phyloP scores from a whole-genome alignment of 2,113 vertebrate genomes.

The Strigops habroptila region DNA sequence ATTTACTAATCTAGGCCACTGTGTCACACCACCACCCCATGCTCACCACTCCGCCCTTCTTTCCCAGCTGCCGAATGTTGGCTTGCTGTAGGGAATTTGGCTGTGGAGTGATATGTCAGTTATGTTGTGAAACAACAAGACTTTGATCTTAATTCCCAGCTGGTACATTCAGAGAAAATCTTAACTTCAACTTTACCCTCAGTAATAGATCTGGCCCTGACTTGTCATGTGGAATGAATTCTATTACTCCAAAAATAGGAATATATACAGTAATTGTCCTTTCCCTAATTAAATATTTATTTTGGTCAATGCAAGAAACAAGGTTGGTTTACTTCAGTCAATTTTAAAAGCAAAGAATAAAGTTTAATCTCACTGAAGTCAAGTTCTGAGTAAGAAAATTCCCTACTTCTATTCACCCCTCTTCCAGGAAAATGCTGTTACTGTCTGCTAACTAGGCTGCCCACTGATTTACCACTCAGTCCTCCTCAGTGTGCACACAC shows the following conservation, averaged over 20 bases:
- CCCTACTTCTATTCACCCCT: background rate
- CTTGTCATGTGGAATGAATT: background rate
- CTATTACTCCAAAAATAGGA: background rate
- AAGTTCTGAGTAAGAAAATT: background rate
- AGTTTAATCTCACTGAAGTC: background rate
- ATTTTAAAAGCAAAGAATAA: background rate
- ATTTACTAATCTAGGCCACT: background rate
- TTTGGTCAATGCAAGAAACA: background rate
- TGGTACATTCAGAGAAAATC: background rate
- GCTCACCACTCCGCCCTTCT: background rate
- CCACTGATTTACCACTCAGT: background rate
- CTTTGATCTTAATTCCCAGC: background rate
- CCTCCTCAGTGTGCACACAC: background rate
- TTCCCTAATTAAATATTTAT: background rate
- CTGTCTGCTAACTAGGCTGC: background rate
- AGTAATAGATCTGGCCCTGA: background rate
- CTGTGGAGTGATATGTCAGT: background rate
- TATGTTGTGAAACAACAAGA: conserved; percentile 5
- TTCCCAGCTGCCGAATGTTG: background rate
- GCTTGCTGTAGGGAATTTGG: background rate
- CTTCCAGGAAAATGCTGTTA: background rate
- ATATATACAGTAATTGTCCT: background rate
- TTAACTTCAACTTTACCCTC: conserved; percentile 19
- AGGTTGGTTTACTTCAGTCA: background rate
- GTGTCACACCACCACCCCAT: background rate